Evolutionary conservation across 2,797 vertebrate genomes (phyloP).

Genomic region (Lagodon rhomboides): DNA sequence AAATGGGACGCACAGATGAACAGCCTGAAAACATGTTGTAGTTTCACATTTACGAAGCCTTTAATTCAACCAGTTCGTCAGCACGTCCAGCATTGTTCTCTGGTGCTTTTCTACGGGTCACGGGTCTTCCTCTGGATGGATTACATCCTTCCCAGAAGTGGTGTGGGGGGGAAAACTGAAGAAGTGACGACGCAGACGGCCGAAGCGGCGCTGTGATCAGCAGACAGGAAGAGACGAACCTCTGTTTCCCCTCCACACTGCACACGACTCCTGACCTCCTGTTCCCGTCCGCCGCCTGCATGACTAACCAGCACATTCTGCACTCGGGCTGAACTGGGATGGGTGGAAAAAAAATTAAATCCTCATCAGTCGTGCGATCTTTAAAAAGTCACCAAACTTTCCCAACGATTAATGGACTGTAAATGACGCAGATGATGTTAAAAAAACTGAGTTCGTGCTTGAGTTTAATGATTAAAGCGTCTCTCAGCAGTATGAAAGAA

Average conservation of each 20-base stretch:
- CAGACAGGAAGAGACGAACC: slow-evolving; percentile 60
- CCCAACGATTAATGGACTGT: background rate
- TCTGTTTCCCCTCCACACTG: background rate
- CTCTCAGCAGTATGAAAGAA: background rate
- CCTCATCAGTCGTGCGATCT: background rate
- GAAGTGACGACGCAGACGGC: slow-evolving; percentile 4
- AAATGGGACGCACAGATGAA: no score
- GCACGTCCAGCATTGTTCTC: slow-evolving; percentile 8
- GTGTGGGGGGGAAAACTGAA: background rate
- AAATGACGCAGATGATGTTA: background rate
- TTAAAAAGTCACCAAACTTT: background rate
- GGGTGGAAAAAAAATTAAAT: background rate
- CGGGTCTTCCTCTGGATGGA: slow-evolving; percentile 40
- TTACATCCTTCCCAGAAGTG: slow-evolving; percentile 56
- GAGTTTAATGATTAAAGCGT: background rate
- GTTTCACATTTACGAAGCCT: no score
- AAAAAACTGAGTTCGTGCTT: background rate
- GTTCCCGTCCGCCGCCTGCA: slow-evolving; percentile 32
- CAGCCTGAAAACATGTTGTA: no score
- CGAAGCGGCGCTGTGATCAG: slow-evolving; percentile 43
- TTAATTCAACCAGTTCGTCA: background rate
- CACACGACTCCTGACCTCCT: slow-evolving; percentile 41
- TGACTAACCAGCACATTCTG: slow-evolving; percentile 39
- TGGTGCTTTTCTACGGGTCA: background rate
- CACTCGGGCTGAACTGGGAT: slow-evolving; percentile 31